These are phyloP conservation scores for Catharus fuscescens DNA, from an alignment of 2,113 vertebrate genomes.

Conservation along the genomic window DNA sequence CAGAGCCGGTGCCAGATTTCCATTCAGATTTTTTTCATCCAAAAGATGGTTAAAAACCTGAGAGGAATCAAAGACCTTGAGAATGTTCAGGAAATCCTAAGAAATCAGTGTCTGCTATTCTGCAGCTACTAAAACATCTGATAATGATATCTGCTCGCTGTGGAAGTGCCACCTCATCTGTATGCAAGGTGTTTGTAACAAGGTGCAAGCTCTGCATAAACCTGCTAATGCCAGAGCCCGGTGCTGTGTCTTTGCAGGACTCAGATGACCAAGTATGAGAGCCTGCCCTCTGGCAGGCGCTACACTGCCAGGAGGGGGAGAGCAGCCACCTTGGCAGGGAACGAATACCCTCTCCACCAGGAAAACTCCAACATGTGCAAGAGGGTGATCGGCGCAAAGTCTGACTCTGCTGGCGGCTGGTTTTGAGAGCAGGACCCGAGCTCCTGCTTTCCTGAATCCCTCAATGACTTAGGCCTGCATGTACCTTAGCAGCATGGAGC, in stretches of 20 bases:
- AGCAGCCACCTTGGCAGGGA: conserved; percentile 78
- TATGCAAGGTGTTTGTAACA: neutral
- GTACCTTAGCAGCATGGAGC: neutral
- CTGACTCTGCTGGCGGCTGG: conserved; percentile 69
- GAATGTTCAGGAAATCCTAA: neutral
- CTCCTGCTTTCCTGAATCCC: neutral
- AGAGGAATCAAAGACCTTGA: neutral
- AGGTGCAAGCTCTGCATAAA: neutral
- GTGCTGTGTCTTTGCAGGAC: conserved; percentile 71
- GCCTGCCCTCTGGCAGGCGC: conserved; percentile 79
- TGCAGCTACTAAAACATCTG: neutral
- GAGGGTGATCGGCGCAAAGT: conserved; percentile 76
- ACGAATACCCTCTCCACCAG: conserved; percentile 93
- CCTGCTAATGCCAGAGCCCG: neutral
- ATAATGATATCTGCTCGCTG: neutral
- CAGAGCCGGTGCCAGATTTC: neutral
- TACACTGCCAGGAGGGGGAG: conserved; percentile 74
- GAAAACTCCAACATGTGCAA: conserved; percentile 98
- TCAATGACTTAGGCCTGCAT: neutral
- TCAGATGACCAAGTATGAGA: conserved; percentile 84
- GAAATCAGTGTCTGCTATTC: neutral
- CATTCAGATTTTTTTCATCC: neutral
- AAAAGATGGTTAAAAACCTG: neutral
- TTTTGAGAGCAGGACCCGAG: conserved; percentile 64
- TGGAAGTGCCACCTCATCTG: neutral